Evolutionary conservation across 2,113 vertebrate species (phyloP), one percentile per base, ranked within the genome.

Genomic region (Neolamprologus toae): DNA sequence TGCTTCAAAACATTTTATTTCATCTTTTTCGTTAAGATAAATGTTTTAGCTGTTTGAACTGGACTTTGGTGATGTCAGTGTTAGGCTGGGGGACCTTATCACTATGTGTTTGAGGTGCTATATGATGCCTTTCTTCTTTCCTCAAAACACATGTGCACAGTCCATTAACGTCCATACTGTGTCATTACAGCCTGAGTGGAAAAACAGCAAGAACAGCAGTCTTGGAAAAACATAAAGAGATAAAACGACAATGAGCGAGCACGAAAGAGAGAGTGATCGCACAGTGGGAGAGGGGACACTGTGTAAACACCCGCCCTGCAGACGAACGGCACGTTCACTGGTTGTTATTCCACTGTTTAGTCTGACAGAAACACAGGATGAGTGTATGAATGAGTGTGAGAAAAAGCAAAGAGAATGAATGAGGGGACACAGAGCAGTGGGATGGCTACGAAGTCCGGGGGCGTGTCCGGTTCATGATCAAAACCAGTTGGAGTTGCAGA

Each of bases 321-420:
- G 71, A 85, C 89, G 87, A 93, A 92, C 91, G 87, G 88, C 57
- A 82, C 82, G 84, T 90, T 90, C 86, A 42, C 83, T 35, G 26
- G 37, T 33, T 90, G 90, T 91, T 93, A 17, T 91, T 89, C 57
- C 87, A 93, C 88, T 4, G 83, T 82, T 88, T 8, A 42, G 84
- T 8, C 84, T n/a, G 81, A 87, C 82, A 73, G 84, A 83, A 78
- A 68, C 82, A 33, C 31, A 82, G 87, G 68, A 88, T 86, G 90
- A 81, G 88, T n/a, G 63, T 57, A 33, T 86, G 89, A 88, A 90
- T 90, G 85, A 80, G 80, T 54, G 89, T 61, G 85, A 82, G 93
- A 84, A 73, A 87, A 76, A 76, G 23, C 28, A 80, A 73, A 79
- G 35, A 45, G 80, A 45, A 19, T 54, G 71, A 87, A 51, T 71